Evolutionary conservation across 2,888 invertebrate genomes (phyloP), one percentile per base, ranked within the genome.

Genomic region (Leptodirus hochenwartii): DNA sequence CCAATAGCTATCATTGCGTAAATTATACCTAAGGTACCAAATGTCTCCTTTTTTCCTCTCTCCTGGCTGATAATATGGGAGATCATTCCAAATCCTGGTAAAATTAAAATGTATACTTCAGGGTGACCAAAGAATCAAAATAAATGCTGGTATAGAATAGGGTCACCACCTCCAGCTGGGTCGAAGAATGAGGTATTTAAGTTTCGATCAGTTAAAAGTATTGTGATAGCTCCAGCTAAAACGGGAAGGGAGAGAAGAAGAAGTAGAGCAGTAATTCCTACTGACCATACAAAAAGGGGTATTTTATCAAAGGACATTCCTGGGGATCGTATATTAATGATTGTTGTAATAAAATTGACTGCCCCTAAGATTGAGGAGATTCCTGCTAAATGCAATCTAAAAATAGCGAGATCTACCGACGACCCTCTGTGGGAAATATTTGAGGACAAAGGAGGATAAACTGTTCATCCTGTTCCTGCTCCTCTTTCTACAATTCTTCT

Each of bases 71-170:
- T 69, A 60, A 78, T 72, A 50, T 80, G 78, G 0, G 76, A 79
- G 52, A 81, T 71, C 62, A 81, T 66, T 0, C 80, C 79, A 63
- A 82, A 81, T 54, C 73, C 79, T 0, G 79, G 79, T 43, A 81
- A 47, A 71, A 81, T 80, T 61, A 81, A 57, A 75, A 81, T 79
- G 58, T 82, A 84, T 37, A 82, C 79, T 69, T 82, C 80, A 6
- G 80, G 81, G 32, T 82, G 81, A 0, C 80, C 81, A 66, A 82
- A 84, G 60, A 82, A 82, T 70, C 80, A 82, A 59, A 84, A 80
- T 64, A 81, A 58, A 53, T 82, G 79, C 67, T 81, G 78, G 31
- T 75, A 81, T 41, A 82, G 42, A 57, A 82, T 69, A 2, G 79
- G 80, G 32, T 82, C 80, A 30, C 80, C 82, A 15, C 80, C 81